phyloP scores from a whole-genome alignment of 2,797 vertebrate genomes.

The Pachyuromys duprasi region DNA sequence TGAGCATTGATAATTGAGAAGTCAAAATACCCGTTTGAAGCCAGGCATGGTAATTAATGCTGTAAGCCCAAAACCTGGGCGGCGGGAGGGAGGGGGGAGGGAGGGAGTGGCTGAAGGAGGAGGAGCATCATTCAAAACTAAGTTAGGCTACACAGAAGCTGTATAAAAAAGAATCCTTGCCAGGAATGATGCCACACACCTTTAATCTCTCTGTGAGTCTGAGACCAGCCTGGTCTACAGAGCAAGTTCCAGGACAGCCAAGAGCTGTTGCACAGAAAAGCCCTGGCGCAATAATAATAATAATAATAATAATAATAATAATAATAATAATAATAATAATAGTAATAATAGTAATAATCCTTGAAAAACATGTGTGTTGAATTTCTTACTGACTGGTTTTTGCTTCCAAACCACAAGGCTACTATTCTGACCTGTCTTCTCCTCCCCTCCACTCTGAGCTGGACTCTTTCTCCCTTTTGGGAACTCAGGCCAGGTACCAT shows the following conservation, averaged over 20 bases:
- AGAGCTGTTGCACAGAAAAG: background rate
- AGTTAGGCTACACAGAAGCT: background rate
- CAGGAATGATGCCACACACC: background rate
- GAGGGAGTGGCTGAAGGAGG: background rate
- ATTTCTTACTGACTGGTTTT: constrained; percentile 34
- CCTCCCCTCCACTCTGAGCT: constrained; percentile 15
- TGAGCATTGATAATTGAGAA: constrained; percentile 32
- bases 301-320: no score
- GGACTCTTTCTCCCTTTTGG: constrained; percentile 40
- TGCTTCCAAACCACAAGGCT: background rate
- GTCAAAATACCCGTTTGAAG: constrained; percentile 1
- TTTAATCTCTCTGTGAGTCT: background rate
- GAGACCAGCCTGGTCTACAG: background rate
- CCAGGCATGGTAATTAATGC: background rate
- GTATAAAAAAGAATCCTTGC: background rate
- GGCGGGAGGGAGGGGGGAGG: no score
- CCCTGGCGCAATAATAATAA: background rate
- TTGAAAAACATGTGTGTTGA: constrained; percentile 40
- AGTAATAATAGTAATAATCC: background rate
- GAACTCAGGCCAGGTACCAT: background rate
- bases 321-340: no score
- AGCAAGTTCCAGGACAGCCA: background rate
- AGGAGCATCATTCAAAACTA: background rate
- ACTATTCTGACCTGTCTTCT: constrained; percentile 1
- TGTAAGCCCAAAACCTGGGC: background rate